Percentiles rank a stretch among this genome's conserved stretches.
Conservation (phyloP, 2,113 vertebrate genomes). For the Hyaena hyaena region DNA sequence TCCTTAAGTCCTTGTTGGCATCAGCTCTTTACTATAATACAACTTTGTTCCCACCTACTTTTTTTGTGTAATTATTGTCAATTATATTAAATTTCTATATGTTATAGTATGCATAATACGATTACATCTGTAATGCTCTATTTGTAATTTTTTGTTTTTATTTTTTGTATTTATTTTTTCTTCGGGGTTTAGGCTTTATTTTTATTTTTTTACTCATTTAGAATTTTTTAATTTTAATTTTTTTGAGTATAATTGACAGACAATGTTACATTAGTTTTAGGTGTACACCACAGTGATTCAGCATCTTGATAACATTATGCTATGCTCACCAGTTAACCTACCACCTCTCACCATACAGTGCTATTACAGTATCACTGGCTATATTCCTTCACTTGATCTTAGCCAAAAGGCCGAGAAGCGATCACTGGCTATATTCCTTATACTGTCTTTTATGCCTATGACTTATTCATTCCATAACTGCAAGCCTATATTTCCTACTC, state of each 20-base stretch:
- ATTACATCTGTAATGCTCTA: neutral
- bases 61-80: neutral
- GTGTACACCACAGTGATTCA: neutral
- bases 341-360: neutral
- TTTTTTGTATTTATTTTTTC: neutral
- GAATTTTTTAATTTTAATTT: neutral
- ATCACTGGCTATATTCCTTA: neutral
- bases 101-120: neutral
- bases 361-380: neutral
- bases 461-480: neutral
- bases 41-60: neutral
- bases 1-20: neutral
- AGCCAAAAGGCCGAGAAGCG: too few relatives aligned
- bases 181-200: neutral
- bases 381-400: neutral
- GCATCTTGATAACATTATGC: neutral
- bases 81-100: neutral
- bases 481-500: neutral
- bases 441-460: neutral
- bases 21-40: neutral
- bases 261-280: neutral
- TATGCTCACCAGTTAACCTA: neutral
- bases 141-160: neutral
- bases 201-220: neutral
- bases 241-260: neutral